A percentile compares a stretch with the other conserved stretches of the same genome.
These are phyloP conservation scores for Xenopus laevis DNA, from an alignment of 2,113 vertebrate genomes.

Conservation along the genomic window DNA sequence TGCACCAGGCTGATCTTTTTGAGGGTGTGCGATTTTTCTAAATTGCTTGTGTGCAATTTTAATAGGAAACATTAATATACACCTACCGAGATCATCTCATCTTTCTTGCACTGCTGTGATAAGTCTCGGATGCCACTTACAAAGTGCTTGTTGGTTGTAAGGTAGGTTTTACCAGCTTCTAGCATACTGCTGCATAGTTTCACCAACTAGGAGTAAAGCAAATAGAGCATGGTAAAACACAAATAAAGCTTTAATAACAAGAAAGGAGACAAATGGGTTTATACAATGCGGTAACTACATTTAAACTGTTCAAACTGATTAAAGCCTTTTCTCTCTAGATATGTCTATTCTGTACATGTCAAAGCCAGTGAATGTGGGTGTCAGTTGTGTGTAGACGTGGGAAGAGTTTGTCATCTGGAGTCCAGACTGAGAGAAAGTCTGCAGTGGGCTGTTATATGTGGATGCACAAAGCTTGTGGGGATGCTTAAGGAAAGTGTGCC, in stretches of 20 bases:
- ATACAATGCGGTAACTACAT: background rate
- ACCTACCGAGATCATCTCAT: constrained; percentile 90
- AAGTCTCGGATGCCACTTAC: constrained; percentile 88
- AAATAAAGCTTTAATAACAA: background rate
- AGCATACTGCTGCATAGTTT: constrained; percentile 95
- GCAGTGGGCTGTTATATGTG: constrained; percentile 26
- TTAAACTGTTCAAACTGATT: background rate
- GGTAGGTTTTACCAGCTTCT: constrained; percentile 86
- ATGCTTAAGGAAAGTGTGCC: constrained; percentile 3
- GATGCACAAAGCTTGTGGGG: background rate
- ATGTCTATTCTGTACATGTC: background rate
- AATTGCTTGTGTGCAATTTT: no score
- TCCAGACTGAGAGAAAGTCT: constrained; percentile 28
- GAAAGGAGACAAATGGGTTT: background rate
- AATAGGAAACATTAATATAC: background rate
- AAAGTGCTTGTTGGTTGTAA: constrained; percentile 90
- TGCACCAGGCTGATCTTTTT: no score
- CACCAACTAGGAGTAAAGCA: constrained; percentile 71
- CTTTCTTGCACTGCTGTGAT: constrained; percentile 91
- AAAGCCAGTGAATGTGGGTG: constrained; percentile 25
- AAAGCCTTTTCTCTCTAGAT: background rate
- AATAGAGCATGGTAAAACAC: background rate
- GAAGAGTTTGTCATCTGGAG: constrained; percentile 33
- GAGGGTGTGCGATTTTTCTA: no score
- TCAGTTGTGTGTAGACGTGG: constrained; percentile 18